Evolutionary conservation across 2,888 invertebrate species (phyloP), one percentile per base, ranked within the genome.

Genomic region (Cabera pusaria): DNA sequence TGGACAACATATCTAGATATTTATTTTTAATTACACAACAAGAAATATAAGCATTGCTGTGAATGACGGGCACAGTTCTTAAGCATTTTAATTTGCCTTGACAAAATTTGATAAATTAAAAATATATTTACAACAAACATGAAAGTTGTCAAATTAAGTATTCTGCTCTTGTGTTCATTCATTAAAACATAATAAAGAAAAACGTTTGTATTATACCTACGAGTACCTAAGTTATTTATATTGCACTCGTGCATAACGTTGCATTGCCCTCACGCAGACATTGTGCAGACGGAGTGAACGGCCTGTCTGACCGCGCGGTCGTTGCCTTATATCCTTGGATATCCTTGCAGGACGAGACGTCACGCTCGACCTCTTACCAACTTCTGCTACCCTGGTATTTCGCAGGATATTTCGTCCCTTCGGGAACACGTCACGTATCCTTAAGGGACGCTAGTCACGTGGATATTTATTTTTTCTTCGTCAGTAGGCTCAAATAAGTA

Each of bases 351-450:
- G 61, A 69, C 58, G 59, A 51, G n/a, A n/a, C n/a, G n/a, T n/a
- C n/a, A n/a, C n/a, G n/a, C 43, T 14, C 41, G 46, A 70, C 66
- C 74, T 79, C 79, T 68, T 65, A 44, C 57, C 53, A 49, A 60
- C 59, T 67, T 78, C 79, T 90, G 85, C 58, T 59, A 58, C 71
- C 88, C 81, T 90, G 70, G 88, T 90, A 83, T 42, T 61, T 68
- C 66, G 82, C 89, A 90, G 90, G 90, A 90, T 90, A 89, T 85
- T 90, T 90, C 72, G 88, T 90, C 90, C 90, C 90, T 89, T 89
- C 86, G 90, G 90, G 90, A 89, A 80, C 75, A 70, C 59, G 66
- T 63, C 59, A 55, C 56, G 49, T 56, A 68, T 77, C 74, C 77
- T 74, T 76, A 78, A 80, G 78, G 82, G 81, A 69, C 54, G 31